A percentile compares a stretch with the other conserved stretches of the same genome.
Evolutionary conservation across 2,797 vertebrate species (phyloP).

Genomic region (Prionace glauca): DNA sequence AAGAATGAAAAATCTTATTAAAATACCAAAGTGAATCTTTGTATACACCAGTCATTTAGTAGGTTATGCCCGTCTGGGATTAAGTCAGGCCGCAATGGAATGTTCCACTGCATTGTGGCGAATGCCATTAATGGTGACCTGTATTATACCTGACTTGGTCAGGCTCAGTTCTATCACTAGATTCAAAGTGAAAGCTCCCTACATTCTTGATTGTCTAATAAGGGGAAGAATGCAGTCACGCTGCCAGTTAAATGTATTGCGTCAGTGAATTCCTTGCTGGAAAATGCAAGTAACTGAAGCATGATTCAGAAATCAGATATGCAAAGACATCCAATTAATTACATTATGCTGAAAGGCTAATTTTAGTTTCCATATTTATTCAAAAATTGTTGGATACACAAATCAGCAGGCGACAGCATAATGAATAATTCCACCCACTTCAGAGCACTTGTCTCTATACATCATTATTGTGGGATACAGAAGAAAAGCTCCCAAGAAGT

Average conservation of each 20-base stretch:
- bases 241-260: conserved; percentile 14
- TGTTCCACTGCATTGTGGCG: background rate
- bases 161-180: background rate
- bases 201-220: conserved; percentile 21
- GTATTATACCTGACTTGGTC: background rate
- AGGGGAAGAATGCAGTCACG: conserved; percentile 32
- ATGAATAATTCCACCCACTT: conserved; percentile 76
- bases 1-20: background rate
- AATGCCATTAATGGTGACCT: background rate
- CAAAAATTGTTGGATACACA: conserved; percentile 65
- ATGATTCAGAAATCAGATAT: conserved; percentile 43
- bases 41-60: background rate
- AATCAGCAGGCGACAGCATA: conserved; percentile 69
- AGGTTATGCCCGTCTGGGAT: background rate
- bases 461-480: conserved; percentile 55
- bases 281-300: conserved; percentile 27
- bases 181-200: conserved; percentile 17
- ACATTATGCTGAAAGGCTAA: conserved; percentile 69
- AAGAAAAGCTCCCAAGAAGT: conserved; percentile 52
- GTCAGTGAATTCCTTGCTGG: conserved; percentile 17
- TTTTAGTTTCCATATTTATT: conserved; percentile 77
- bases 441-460: conserved; percentile 58
- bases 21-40: conserved; percentile 7
- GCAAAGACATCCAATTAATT: conserved; percentile 79
- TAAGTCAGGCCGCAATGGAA: background rate